Evolutionary conservation across 2,888 invertebrate species (phyloP).

Genomic region (Callyntrura sp.): DNA sequence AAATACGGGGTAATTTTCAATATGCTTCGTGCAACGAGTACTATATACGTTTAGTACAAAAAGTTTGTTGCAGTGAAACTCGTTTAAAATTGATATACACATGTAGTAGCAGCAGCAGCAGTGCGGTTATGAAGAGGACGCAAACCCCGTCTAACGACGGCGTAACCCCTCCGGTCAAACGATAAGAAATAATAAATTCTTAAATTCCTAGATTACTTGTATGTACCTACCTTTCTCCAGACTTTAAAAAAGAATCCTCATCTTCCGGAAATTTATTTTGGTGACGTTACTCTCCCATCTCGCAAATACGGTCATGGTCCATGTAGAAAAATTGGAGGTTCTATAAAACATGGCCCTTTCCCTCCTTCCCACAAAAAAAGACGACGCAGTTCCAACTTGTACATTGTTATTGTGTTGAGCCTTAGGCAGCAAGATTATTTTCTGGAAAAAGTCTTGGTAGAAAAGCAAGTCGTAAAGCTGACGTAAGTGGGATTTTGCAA

Average conservation of each 20-base stretch:
- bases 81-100: no score
- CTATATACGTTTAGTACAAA: no score
- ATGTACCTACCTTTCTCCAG: background rate
- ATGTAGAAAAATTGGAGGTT: background rate
- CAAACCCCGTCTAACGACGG: background rate
- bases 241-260: background rate
- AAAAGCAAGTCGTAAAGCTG: slow-evolving; percentile 52
- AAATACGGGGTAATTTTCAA: no score
- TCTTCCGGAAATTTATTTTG: slow-evolving; percentile 3
- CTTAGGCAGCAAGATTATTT: slow-evolving; percentile 34
- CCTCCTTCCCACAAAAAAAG: background rate
- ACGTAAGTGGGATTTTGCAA: slow-evolving; percentile 57
- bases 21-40: no score
- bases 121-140: background rate
- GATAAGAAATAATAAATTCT: slow-evolving; percentile 6
- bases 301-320: slow-evolving; percentile 2
- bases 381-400: background rate
- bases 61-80: no score
- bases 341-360: background rate
- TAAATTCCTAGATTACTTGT: background rate
- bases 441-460: slow-evolving; percentile 7
- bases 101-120: no score
- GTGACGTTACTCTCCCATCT: background rate
- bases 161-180: background rate
- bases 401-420: slow-evolving; percentile 5